Conservation (phyloP, 2,797 vertebrate species). For the Meriones psammophilus region DNA sequence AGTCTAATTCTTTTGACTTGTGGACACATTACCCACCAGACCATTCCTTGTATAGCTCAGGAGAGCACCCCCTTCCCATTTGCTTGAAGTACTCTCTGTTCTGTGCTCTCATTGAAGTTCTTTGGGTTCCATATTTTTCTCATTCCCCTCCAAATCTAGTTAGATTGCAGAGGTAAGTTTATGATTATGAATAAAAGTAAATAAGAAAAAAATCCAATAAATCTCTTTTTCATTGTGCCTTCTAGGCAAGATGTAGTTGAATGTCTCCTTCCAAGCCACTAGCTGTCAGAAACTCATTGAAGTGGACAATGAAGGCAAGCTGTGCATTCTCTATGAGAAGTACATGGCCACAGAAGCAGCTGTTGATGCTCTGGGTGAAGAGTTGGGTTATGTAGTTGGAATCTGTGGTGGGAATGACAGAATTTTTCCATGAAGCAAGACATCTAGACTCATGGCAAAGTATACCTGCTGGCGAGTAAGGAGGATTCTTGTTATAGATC, state of each 20-base stretch:
- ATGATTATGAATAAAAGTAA: background rate
- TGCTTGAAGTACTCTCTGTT: too few relatives aligned
- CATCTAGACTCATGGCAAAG: background rate
- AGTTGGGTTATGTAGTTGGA: background rate
- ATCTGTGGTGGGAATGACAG: background rate
- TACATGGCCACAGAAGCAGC: fast-evolving
- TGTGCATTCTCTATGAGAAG: background rate
- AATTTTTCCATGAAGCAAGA: background rate
- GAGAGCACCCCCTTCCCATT: too few relatives aligned
- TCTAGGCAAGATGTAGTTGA: background rate
- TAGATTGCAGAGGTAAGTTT: too few relatives aligned
- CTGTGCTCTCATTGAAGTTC: too few relatives aligned
- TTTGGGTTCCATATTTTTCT: too few relatives aligned
- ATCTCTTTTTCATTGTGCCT: background rate
- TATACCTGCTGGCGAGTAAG: background rate
- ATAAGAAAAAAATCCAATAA: slow-evolving; percentile 32
- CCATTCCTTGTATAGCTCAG: too few relatives aligned
- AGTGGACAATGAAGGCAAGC: background rate
- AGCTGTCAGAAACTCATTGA: background rate
- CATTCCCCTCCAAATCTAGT: too few relatives aligned
- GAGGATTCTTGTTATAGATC: background rate
- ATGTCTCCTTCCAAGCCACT: background rate
- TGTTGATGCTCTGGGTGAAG: background rate
- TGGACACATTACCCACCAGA: too few relatives aligned
- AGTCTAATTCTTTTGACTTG: too few relatives aligned